phyloP scores from a whole-genome alignment of 2,113 vertebrate genomes.

The Bos indicus region DNA sequence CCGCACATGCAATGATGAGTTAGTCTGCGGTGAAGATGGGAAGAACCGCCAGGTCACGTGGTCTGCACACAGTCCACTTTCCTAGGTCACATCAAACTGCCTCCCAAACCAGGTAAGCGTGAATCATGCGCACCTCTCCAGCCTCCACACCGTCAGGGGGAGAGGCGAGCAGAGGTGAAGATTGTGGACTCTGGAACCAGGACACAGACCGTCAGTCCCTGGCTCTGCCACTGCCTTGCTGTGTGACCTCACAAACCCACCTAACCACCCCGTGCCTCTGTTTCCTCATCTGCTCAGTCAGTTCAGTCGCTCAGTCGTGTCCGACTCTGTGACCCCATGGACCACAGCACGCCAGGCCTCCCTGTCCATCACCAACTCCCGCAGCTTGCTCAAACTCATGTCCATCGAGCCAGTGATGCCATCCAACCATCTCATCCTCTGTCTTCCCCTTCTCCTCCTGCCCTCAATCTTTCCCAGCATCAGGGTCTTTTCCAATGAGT shows the following conservation, averaged over 20 bases:
- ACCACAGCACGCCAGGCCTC: neutral
- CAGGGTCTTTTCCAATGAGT: neutral
- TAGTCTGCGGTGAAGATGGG: neutral
- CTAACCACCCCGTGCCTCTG: neutral
- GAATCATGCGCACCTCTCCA: fast-evolving
- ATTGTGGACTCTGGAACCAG: neutral
- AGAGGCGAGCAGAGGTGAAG: neutral
- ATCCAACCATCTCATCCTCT: neutral
- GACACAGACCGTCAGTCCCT: neutral
- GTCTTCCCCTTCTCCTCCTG: neutral
- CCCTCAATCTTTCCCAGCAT: neutral
- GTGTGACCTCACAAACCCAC: neutral
- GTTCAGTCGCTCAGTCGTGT: neutral
- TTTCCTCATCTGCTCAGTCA: neutral
- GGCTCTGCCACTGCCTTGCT: neutral
- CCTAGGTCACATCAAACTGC: neutral
- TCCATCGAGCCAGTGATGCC: neutral
- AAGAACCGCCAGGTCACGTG: fast-evolving
- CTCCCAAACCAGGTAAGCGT: neutral
- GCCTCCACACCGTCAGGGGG: too few relatives aligned
- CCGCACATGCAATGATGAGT: neutral
- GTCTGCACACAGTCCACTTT: neutral
- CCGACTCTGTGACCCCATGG: neutral
- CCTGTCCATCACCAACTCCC: neutral
- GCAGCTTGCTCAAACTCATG: neutral